Base-by-base conservation (phyloP, 2,888 invertebrate genomes). In the Pediacus dermestoides region DNA sequence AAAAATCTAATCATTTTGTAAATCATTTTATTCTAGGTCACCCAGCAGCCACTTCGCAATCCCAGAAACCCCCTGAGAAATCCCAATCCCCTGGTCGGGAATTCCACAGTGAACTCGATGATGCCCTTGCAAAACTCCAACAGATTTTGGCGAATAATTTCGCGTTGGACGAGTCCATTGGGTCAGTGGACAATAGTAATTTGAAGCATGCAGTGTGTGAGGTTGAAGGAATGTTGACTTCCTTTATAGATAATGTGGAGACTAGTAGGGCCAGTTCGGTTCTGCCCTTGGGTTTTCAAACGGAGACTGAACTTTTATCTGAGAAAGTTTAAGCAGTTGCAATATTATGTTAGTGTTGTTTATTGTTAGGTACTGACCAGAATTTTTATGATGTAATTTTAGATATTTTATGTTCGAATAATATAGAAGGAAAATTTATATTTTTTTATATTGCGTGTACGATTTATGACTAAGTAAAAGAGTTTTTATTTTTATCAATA, bases 141-240 rank as follows among this genome's bases (percentile, higher is more conserved):
- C 80, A 82, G 65, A 82, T 84, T 67, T 66, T 85, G 34, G 79
- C 80, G 1, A 78, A 81, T 50, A 83, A 83, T 60, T 81, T 80
- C 53, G 72, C 77, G 43, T 69, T 80, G 46, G 82, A 83, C 52
- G 67, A 68, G 41, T 64, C 70, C 67, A 71, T 78, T 34, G 75
- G 74, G 1, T 72, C 68, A 50, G 71, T 76, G 47, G 82, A 83
- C 61, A 82, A 82, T 63, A 76, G 74, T 1, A 80, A 82, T 54
- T 66, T 83, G 2, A 78, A 82, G 30, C 76, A 78, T 52, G 82
- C 82, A 0, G 82, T 82, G 0, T 80, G 75, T 15, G 82, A 83
- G 63, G 81, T 83, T 72, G 83, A 83, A 61, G 82, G 80, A 4
- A 70, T 83, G 42, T 67, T 83, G 9, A 80, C 82, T 1, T 76